Conservation (phyloP, 2,888 invertebrate species). For the Sinotaia quadrata region DNA sequence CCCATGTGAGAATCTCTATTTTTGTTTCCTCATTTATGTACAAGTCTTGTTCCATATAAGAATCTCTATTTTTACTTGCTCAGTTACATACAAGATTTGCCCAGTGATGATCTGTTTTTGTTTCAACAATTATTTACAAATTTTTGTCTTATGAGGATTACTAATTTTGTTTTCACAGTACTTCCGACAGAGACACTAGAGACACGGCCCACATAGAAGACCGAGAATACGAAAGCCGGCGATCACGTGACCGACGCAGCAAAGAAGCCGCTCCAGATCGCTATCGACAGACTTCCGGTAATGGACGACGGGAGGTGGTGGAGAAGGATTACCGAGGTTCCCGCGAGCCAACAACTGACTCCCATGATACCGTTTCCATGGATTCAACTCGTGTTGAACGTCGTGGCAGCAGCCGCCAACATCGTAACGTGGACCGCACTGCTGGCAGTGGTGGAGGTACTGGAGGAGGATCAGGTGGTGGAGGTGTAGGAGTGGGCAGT, state of each 20-base stretch:
- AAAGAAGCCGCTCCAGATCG: slow-evolving; percentile 39
- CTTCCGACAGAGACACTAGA: slow-evolving; percentile 27
- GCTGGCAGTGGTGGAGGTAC: slow-evolving; percentile 16
- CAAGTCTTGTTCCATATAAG: too few relatives aligned
- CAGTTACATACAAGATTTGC: too few relatives aligned
- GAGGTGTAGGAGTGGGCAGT: slow-evolving; percentile 17
- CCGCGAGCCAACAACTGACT: slow-evolving; percentile 29
- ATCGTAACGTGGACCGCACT: slow-evolving; percentile 32
- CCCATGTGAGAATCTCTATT: too few relatives aligned
- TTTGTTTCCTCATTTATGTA: too few relatives aligned
- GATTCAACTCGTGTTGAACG: slow-evolving; percentile 32
- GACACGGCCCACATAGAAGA: slow-evolving; percentile 28
- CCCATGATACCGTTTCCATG: slow-evolving; percentile 16
- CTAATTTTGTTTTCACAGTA: background rate
- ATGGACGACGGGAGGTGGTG: slow-evolving; percentile 38
- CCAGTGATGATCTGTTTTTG: background rate
- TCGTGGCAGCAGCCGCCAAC: slow-evolving; percentile 35
- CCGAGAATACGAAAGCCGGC: slow-evolving; percentile 29
- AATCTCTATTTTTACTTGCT: too few relatives aligned
- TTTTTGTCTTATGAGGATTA: too few relatives aligned
- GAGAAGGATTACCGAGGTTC: slow-evolving; percentile 28
- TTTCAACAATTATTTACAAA: background rate
- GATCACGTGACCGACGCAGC: slow-evolving; percentile 31
- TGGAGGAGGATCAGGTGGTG: slow-evolving; percentile 12
- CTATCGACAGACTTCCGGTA: slow-evolving; percentile 52